Conservation (phyloP, 2,113 vertebrate genomes). For the Periophthalmus modestus region DNA sequence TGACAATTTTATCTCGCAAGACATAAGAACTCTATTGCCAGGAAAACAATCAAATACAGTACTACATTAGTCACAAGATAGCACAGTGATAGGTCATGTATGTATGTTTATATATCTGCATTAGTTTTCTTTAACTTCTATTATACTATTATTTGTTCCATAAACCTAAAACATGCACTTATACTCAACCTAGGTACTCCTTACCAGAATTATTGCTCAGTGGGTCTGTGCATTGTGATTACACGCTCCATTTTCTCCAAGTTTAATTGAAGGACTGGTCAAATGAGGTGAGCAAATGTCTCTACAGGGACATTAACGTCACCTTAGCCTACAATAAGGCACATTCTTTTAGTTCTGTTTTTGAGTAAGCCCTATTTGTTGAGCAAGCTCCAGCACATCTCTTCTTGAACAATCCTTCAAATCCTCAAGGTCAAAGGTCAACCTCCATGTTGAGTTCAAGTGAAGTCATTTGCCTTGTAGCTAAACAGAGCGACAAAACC, state of each 20-base stretch:
- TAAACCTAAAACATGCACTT: too few relatives aligned
- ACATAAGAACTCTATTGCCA: too few relatives aligned
- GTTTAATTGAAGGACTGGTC: background rate
- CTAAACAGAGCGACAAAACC: slow-evolving; percentile 32
- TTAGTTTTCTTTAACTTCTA: too few relatives aligned
- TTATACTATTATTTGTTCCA: too few relatives aligned
- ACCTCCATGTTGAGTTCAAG: slow-evolving; percentile 49
- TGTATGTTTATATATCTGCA: too few relatives aligned
- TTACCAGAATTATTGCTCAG: background rate
- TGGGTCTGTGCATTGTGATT: background rate
- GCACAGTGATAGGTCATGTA: too few relatives aligned
- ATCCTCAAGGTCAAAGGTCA: slow-evolving; percentile 42
- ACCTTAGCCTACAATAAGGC: background rate
- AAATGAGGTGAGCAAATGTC: background rate
- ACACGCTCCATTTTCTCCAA: background rate
- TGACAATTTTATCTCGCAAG: too few relatives aligned
- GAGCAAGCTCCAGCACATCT: slow-evolving; percentile 33
- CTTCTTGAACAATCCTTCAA: slow-evolving; percentile 24
- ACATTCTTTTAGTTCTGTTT: background rate
- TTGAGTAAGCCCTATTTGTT: background rate
- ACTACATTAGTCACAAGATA: too few relatives aligned
- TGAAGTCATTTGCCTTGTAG: slow-evolving; percentile 44
- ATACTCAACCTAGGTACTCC: background rate
- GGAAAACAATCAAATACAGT: too few relatives aligned
- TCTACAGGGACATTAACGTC: background rate